Evolutionary conservation across 2,113 vertebrate genomes (phyloP).

Genomic region (Daboia siamensis): DNA sequence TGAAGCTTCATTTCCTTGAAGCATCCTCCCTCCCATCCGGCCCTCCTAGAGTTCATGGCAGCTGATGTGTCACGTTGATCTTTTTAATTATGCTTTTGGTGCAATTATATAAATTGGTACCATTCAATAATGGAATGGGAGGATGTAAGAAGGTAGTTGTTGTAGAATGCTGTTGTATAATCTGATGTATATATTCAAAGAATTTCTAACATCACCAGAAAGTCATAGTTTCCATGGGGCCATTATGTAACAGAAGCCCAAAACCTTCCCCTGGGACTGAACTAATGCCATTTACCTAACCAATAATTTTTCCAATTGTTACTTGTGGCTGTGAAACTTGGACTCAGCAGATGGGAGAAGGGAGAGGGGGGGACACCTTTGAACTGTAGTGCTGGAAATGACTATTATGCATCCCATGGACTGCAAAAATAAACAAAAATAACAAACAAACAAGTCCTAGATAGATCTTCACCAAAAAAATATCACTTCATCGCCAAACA

Average conservation of each 20-base stretch:
- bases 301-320: no score
- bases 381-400: no score
- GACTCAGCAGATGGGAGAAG: no score
- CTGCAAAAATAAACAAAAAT: no score
- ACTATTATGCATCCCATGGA: no score
- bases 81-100: neutral
- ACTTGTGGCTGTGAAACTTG: no score
- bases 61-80: neutral
- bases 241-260: neutral
- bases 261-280: neutral
- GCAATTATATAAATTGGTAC: neutral
- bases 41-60: no score
- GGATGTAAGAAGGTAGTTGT: neutral
- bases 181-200: neutral
- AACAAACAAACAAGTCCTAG: no score
- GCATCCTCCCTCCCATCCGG: neutral
- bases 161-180: neutral
- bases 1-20: neutral
- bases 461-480: no score
- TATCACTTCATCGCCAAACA: no score
- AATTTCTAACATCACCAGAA: neutral
- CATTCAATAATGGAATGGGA: neutral
- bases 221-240: neutral
- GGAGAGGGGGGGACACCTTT: no score
- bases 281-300: neutral